Conservation (phyloP, 2,113 vertebrate genomes). For the Calyptomena viridis region DNA sequence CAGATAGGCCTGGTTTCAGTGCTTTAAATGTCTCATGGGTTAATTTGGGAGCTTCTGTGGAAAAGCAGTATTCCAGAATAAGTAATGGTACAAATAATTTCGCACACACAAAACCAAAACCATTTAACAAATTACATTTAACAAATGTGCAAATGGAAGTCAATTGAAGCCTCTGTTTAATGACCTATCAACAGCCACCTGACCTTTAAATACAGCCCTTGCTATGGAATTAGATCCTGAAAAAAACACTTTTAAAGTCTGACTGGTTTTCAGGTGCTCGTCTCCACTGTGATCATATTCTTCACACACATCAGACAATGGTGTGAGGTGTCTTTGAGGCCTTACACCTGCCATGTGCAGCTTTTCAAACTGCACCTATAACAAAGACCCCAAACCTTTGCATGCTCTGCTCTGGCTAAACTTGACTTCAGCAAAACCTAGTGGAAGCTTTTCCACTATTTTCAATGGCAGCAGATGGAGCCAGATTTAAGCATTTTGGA, state of each 20-base stretch:
- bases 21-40: slow-evolving; percentile 87
- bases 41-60: slow-evolving; percentile 81
- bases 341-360: not conserved
- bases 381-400: not conserved
- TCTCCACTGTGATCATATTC: not conserved
- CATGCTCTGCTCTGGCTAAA: not conserved
- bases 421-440: not conserved
- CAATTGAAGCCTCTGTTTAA: not conserved
- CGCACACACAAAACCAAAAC: not conserved
- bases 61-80: slow-evolving; percentile 28
- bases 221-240: not conserved
- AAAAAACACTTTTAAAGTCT: not conserved
- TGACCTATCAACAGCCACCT: not conserved
- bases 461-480: not conserved
- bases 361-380: not conserved
- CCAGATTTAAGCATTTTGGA: not conserved
- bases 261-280: not conserved
- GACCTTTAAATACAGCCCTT: not conserved
- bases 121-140: not conserved
- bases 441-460: not conserved
- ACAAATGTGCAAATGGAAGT: not conserved
- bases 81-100: not conserved
- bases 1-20: slow-evolving; percentile 90
- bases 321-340: not conserved
- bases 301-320: not conserved